phyloP scores from a whole-genome alignment of 1,140 invertebrate species.

The Himalopsyche phryganea region DNA sequence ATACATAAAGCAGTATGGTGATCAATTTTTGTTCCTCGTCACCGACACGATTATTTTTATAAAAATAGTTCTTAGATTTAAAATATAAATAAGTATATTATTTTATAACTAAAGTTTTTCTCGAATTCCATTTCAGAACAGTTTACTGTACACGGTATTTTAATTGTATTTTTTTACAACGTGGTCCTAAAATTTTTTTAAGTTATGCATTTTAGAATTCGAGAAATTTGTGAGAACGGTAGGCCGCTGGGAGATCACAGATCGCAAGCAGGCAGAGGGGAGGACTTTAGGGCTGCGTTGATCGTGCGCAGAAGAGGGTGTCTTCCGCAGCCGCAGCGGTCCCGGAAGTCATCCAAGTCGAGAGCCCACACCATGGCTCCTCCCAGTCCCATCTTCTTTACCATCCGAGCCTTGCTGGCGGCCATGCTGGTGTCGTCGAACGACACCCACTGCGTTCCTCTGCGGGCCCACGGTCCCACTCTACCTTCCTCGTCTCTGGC shows the following conservation, averaged over 20 bases:
- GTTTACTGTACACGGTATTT: too few relatives aligned
- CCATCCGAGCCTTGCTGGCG: constrained; percentile 55
- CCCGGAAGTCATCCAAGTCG: constrained; percentile 73
- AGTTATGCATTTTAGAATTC: too few relatives aligned
- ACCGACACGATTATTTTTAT: too few relatives aligned
- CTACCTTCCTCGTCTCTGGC: constrained; percentile 58
- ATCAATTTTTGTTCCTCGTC: too few relatives aligned
- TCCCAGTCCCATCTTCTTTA: constrained; percentile 59
- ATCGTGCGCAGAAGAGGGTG: constrained; percentile 56
- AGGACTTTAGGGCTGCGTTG: constrained; percentile 54
- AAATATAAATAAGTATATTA: too few relatives aligned
- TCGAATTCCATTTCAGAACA: too few relatives aligned
- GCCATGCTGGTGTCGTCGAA: constrained; percentile 73
- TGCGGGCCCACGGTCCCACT: constrained; percentile 71
- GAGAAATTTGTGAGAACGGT: too few relatives aligned
- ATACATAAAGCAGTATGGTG: too few relatives aligned
- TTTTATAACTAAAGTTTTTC: too few relatives aligned
- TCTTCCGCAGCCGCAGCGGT: constrained; percentile 61
- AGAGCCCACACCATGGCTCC: constrained; percentile 81
- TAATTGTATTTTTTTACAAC: too few relatives aligned
- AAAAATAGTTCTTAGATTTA: too few relatives aligned
- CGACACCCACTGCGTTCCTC: constrained; percentile 76
- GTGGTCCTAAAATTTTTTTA: too few relatives aligned
- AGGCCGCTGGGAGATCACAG: constrained; percentile 24
- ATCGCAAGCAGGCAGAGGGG: constrained; percentile 44